phyloP scores from a whole-genome alignment of 2,113 vertebrate species.

The Clinocottus analis region DNA sequence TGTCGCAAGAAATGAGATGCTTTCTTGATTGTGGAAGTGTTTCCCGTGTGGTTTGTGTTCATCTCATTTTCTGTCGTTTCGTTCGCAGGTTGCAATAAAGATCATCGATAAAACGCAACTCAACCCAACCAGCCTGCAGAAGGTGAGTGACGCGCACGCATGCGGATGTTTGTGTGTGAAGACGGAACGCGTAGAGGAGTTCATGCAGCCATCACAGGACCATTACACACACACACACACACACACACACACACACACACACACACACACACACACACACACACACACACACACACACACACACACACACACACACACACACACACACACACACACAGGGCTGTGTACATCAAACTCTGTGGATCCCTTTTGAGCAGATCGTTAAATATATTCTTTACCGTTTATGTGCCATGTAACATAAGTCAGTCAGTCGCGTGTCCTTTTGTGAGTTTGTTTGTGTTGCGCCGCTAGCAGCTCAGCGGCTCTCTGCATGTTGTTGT shows the following conservation, averaged over 20 bases:
- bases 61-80: slow-evolving; percentile 7
- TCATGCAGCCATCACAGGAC: background rate
- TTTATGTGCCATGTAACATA: background rate
- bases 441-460: background rate
- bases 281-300: background rate
- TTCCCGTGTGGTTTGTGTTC: background rate
- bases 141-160: slow-evolving; percentile 62
- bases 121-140: slow-evolving; percentile 79
- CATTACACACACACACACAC: background rate
- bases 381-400: background rate
- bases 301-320: background rate
- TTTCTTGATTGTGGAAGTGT: background rate
- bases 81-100: slow-evolving; percentile 77
- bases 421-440: background rate
- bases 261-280: no score
- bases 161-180: background rate
- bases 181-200: background rate
- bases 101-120: slow-evolving; percentile 81
- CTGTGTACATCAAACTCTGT: background rate
- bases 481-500: slow-evolving; percentile 18
- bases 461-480: background rate
- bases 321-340: no score
- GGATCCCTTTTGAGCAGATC: background rate
- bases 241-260: no score
- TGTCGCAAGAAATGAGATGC: background rate